Evolutionary conservation across 2,888 invertebrate genomes (phyloP).

Genomic region (Proisotoma minuta): DNA sequence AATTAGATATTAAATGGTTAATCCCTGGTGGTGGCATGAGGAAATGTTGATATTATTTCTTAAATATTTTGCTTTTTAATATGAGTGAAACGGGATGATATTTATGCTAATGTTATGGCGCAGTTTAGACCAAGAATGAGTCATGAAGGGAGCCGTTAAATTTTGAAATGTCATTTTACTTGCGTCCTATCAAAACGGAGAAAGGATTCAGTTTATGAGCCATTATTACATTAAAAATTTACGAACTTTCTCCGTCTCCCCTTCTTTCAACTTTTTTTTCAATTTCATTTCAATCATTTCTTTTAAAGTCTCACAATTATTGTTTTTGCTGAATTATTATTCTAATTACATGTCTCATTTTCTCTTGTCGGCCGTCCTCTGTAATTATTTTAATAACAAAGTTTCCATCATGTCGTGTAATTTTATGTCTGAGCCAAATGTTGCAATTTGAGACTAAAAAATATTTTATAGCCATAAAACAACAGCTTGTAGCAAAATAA

Average conservation of each 20-base stretch:
- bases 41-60: neutral
- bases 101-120: conserved; percentile 4
- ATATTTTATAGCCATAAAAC: no score
- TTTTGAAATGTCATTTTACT: conserved; percentile 2
- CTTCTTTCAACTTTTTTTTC: neutral
- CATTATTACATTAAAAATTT: no score
- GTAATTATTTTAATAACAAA: conserved; percentile 4
- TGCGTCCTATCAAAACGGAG: neutral
- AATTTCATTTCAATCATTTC: no score
- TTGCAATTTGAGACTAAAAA: no score
- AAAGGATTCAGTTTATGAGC: neutral
- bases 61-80: neutral
- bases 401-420: no score
- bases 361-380: neutral
- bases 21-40: neutral
- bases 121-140: conserved; percentile 1
- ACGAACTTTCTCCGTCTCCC: neutral
- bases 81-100: neutral
- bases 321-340: no score
- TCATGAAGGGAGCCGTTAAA: conserved; percentile 2
- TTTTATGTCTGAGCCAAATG: no score
- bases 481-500: neutral
- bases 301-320: no score
- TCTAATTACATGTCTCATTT: neutral
- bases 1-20: no score